Conservation (phyloP, 2,113 vertebrate genomes). For the Tenrec ecaudatus region DNA sequence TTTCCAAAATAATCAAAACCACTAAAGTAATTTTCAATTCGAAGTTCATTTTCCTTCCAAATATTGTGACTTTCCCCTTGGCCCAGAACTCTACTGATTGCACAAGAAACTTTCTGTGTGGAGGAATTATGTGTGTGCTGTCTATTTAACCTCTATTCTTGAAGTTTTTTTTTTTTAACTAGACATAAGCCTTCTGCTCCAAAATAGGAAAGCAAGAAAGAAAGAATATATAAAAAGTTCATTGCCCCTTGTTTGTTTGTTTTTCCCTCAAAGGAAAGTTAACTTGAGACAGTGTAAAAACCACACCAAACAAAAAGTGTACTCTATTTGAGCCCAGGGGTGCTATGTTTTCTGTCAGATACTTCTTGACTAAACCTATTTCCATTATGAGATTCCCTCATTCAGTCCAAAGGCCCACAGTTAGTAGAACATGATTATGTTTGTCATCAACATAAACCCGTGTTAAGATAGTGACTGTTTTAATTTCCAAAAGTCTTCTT, state of each 20-base stretch:
- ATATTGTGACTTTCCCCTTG: slow-evolving; percentile 34
- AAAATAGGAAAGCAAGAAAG: neutral
- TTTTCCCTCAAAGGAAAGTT: no score
- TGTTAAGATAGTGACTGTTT: neutral
- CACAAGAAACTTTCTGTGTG: slow-evolving; percentile 13
- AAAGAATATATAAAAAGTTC: neutral
- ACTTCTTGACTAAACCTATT: no score
- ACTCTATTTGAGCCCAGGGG: no score
- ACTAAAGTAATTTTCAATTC: slow-evolving; percentile 39
- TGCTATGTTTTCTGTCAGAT: no score
- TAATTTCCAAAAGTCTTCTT: neutral
- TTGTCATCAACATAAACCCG: neutral
- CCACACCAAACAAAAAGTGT: no score
- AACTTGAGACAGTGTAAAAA: no score
- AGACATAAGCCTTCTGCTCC: neutral
- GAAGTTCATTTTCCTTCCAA: slow-evolving; percentile 45
- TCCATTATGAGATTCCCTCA: neutral
- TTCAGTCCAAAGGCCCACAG: neutral
- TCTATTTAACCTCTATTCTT: neutral
- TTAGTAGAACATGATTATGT: neutral
- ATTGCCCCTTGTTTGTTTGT: neutral
- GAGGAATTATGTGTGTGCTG: neutral
- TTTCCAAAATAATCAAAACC: slow-evolving; percentile 59
- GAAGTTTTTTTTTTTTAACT: slow-evolving; percentile 18
- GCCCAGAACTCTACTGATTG: neutral